Base-by-base conservation (phyloP, 2,113 vertebrate genomes). In the Salvelinus namaycush region DNA sequence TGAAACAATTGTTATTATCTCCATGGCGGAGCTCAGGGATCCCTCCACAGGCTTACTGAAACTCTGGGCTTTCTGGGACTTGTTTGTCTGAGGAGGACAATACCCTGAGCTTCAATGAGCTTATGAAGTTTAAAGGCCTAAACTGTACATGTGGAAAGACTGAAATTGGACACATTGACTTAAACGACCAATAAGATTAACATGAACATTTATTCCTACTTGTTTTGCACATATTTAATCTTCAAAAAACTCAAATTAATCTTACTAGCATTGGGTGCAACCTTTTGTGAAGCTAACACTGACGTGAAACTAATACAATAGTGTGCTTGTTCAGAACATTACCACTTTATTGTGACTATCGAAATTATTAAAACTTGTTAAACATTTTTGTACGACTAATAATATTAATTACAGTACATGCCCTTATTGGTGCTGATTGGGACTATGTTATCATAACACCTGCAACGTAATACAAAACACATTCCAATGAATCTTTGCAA, bases 51-150 rank as follows among this genome's bases (percentile, higher is more conserved):
- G 59, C 59, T 62, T 62, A 62, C n/a, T 24, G 59, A 62, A 62
- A 22, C n/a, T 60, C n/a, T 60, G 59, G n/a, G 5, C 18, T 60
- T 60, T 60, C 59, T 60, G 18, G 5, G 18, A 7, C 59, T n/a
- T 62, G 59, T 62, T 62, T 20, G 59, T 62, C 59, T 62, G 59
- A 62, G 20, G n/a, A 54, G 59, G 59, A 62, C n/a, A 24, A 62
- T n/a, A 22, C 20, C n/a, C 20, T 22, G n/a, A 22, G n/a, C 59
- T 62, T 14, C 51, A 62, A 27, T 68, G 66, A 31, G 66, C 18
- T 68, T 29, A 68, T 34, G 22, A 29, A 27, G 24, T 29, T 66
- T 1, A 66, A 66, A 66, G 11, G 22, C 54, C 54, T 57, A 44
- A 44, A 57, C 54, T 20, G 18, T 9, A 16, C 59, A 62, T n/a